Conservation (phyloP, 2,797 vertebrate species). For the Coreius guichenoti region DNA sequence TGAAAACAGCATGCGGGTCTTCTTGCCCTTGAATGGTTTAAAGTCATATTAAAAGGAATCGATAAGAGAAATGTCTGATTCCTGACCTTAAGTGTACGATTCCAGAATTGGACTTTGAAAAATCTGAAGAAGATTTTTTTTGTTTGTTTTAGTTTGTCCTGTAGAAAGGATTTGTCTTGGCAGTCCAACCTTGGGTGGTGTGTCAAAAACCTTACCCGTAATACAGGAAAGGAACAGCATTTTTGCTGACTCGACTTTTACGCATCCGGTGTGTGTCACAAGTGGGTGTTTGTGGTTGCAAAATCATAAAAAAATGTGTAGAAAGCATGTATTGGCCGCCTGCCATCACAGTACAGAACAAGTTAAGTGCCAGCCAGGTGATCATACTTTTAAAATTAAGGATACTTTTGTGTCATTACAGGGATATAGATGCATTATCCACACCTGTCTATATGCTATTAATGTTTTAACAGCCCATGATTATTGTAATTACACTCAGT, state of each 20-base stretch:
- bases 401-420: slow-evolving; percentile 11
- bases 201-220: neutral
- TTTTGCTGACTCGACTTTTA: slow-evolving; percentile 75
- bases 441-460: slow-evolving; percentile 14
- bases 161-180: neutral
- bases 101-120: no score
- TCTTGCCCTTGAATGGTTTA: no score
- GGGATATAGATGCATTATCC: neutral
- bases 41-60: no score
- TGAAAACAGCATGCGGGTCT: no score
- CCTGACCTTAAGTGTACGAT: no score
- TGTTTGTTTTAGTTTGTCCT: neutral
- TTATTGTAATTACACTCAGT: neutral
- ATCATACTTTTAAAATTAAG: slow-evolving; percentile 13
- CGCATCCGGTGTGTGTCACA: slow-evolving; percentile 72
- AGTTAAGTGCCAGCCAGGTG: slow-evolving; percentile 7
- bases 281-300: slow-evolving; percentile 69
- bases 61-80: no score
- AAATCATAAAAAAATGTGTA: slow-evolving; percentile 67
- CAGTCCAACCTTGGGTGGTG: neutral
- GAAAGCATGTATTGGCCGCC: slow-evolving; percentile 13
- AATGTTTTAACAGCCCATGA: slow-evolving; percentile 14
- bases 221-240: slow-evolving; percentile 63
- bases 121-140: no score
- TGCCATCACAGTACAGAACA: neutral